Percentiles rank a stretch among this genome's conserved stretches.
phyloP scores from a whole-genome alignment of 2,888 invertebrate genomes.

The Acholoe squamosa region DNA sequence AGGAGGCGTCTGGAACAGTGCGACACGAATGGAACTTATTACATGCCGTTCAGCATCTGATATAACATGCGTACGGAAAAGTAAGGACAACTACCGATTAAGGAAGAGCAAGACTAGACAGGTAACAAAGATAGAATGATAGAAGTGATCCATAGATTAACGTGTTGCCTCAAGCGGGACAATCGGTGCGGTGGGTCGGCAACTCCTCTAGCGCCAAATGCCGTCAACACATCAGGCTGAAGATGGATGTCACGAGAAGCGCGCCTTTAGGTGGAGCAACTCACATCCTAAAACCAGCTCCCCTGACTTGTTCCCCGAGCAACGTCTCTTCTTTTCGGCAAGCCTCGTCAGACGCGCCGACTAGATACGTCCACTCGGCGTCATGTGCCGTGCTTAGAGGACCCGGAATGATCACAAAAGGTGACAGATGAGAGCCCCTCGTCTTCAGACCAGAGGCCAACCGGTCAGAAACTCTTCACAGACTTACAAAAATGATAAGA shows the following conservation, averaged over 20 bases:
- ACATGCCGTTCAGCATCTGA: no score
- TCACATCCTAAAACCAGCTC: background rate
- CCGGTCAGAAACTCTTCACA: background rate
- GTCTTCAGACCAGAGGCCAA: background rate
- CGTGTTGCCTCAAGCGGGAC: background rate
- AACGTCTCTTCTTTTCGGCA: background rate
- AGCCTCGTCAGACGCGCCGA: background rate
- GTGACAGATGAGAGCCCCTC: background rate
- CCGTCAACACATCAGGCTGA: background rate
- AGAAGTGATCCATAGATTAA: background rate
- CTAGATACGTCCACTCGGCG: constrained; percentile 10
- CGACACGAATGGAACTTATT: no score
- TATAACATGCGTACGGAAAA: no score
- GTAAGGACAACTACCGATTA: no score
- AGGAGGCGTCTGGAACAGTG: no score
- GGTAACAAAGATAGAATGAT: no score
- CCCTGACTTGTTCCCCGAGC: background rate
- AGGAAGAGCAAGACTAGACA: no score
- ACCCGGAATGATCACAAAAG: background rate
- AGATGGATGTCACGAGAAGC: background rate
- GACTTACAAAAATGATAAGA: no score
- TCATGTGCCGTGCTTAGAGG: background rate
- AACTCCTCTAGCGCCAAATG: background rate
- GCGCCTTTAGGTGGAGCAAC: background rate
- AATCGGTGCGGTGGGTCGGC: background rate